Evolutionary conservation across 1,140 invertebrate species (phyloP), one percentile per base, ranked within the genome.

Genomic region (Vollenhovia emeryi): DNA sequence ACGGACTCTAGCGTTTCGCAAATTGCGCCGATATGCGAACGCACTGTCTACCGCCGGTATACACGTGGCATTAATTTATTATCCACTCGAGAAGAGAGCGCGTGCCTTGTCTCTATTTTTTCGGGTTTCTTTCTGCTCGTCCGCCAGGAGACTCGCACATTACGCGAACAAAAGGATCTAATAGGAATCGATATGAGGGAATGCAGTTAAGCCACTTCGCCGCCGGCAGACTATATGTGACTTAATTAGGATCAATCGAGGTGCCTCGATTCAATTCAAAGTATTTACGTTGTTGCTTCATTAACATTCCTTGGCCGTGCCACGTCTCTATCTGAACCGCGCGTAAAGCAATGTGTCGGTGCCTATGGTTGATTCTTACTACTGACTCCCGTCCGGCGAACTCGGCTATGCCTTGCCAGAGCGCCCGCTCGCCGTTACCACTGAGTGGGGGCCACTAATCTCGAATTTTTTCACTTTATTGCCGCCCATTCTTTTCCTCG

Each of bases 161-260:
- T 78, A 59, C 18, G 33, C 24, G 64, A n/a, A 57, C 69, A 15
- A 40, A 43, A 13, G 71, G 40, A 78, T 73, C n/a, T 45, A 36
- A 80, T 78, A 79, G 40, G n/a, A 86, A 75, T 75, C 75, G 62
- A 87, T 87, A 71, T 75, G n/a, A 75, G 75, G 82, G 33, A 80
- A 68, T n/a, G 50, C 36, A 87, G 85, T 89, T 87, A 87, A 48
- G 52, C 0, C 13, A 15, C 13, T 87, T 85, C 60, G 71, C 24
- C 21, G 40, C 62, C 24, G 52, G 43, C 60, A 48, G 85, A 85
- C 85, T 75, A 75, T n/a, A n/a, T n/a, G 50, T 8, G 13, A 18
- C 48, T 2, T n/a, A 48, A 45, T n/a, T 48, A 30, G 43, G 3
- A 57, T 27, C 55, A 21, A 79, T 73, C 43, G 36, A 48, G 45